These are phyloP conservation scores for Taphrorychus bicolor DNA, from an alignment of 2,888 invertebrate genomes.

Conservation along the genomic window DNA sequence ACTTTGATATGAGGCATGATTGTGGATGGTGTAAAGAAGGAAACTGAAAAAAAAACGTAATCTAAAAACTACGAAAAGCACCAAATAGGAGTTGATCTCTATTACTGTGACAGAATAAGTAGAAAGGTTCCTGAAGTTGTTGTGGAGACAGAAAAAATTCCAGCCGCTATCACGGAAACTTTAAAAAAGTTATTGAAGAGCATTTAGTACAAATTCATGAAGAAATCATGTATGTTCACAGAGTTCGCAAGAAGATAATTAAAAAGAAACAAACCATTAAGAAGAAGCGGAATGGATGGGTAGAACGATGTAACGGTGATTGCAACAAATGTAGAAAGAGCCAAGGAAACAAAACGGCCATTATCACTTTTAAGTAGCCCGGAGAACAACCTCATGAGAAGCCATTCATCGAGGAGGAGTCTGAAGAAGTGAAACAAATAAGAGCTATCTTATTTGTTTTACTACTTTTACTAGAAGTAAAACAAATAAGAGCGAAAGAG, in stretches of 20 bases:
- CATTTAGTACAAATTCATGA: slow-evolving; percentile 49
- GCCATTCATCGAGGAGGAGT: slow-evolving; percentile 47
- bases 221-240: slow-evolving; percentile 51
- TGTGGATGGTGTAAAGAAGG: slow-evolving; percentile 48
- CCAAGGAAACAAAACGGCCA: slow-evolving; percentile 48
- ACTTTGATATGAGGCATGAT: slow-evolving; percentile 50
- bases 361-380: slow-evolving; percentile 41
- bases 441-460: no score
- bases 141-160: slow-evolving; percentile 45
- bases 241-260: slow-evolving; percentile 48
- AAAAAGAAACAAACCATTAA: slow-evolving; percentile 46
- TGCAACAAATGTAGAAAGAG: slow-evolving; percentile 58
- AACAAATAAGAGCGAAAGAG: no score
- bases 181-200: slow-evolving; percentile 47
- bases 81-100: slow-evolving; percentile 55
- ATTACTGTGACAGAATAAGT: slow-evolving; percentile 52
- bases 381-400: slow-evolving; percentile 34
- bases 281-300: slow-evolving; percentile 53
- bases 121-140: slow-evolving; percentile 49
- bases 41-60: slow-evolving; percentile 48
- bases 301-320: slow-evolving; percentile 54
- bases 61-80: slow-evolving; percentile 47
- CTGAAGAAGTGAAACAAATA: slow-evolving; percentile 52
- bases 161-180: slow-evolving; percentile 35
- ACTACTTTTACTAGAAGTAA: no score